Evolutionary conservation across 2,888 invertebrate species (phyloP), one percentile per base, ranked within the genome.

Genomic region (Lapara coniferarum): DNA sequence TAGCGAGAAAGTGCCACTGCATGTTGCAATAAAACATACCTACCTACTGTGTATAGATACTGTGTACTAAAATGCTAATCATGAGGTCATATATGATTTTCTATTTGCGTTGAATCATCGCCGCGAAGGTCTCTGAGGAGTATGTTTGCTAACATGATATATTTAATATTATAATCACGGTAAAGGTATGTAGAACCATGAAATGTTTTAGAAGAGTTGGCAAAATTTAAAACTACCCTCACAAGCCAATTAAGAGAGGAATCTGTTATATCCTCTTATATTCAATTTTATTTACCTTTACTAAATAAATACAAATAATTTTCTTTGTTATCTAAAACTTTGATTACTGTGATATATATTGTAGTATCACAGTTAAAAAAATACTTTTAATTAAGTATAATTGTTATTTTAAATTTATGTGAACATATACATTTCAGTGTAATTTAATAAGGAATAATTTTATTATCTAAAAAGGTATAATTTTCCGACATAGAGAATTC

Each of bases 51-150:
- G 37, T 37, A 37, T 37, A 37, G 37, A 37, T 37, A 63, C 16
- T 49, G 63, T 63, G 19, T 49, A 63, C 73, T 70, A 57, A 66
- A 57, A 69, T 51, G 69, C 57, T 51, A 66, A 57, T 73, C 77
- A 74, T 81, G 77, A 82, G 80, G 79, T 83, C 81, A 82, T 77
- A 66, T 77, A 77, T 14, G 73, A 79, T 79, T 81, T 85, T 84
- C 78, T 83, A 83, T 84, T 83, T 83, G 81, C 73, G 75, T 81
- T 87, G 85, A 85, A 80, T 87, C 86, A 86, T 81, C 78, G 68
- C 46, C 75, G 71, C 81, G 83, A 87, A 86, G 85, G 85, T 82
- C 81, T 82, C 71, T 16, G 6, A 66, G 66, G 69, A 55, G 56
- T 46, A 53, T 10, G 53, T 53, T 53, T n/a, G 30, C 52, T 66